Evolutionary conservation across 2,113 vertebrate genomes (phyloP), one percentile per base, ranked within the genome.

Genomic region (Clarias batrachus): DNA sequence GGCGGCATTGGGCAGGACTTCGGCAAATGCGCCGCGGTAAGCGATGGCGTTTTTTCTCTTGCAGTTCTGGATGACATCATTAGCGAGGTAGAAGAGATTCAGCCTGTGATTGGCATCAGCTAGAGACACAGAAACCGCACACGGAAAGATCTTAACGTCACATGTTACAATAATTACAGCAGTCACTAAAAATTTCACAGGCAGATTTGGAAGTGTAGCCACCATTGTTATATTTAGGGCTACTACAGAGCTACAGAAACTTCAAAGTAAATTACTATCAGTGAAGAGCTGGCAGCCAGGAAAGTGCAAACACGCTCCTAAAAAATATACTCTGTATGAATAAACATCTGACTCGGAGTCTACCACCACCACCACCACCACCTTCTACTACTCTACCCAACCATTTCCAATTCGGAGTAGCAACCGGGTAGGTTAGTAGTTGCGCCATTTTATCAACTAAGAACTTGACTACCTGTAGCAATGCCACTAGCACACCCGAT

Each of bases 51-150:
- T 99, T 90, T 96, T 99, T 80, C 98, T 96, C 89, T 99, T 99
- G 95, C 98, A 99, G 94, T 99, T 99, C 93, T 99, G 98, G 85
- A 99, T 99, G 89, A 99, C 97, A 48, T 99, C 98, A 0, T 99
- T 99, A 90, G 98, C 98, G 88, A 99, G 89, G 92, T 97, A 99
- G 90, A 99, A 99, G 33, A 99, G 97, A 93, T 99, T 99, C 92
- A 99, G 92, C 9, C 98, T 96, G 86, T 99, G 98, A 82, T 94
- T 95, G 91, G 96, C 96, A 73, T 97, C 96, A 89, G 98, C 98
- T 99, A 85, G 41, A 90, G 48, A 88, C 33, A 70, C 86, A 80
- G 57, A 21, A 88, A 84, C 80, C 37, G 30, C 54, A 23, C 10
- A 62, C 17, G 11, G 25, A 87, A 78, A 48, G 87, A 74, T 63